These are phyloP conservation scores for Kryptolebias marmoratus DNA, from an alignment of 2,113 vertebrate species.

Conservation along the genomic window DNA sequence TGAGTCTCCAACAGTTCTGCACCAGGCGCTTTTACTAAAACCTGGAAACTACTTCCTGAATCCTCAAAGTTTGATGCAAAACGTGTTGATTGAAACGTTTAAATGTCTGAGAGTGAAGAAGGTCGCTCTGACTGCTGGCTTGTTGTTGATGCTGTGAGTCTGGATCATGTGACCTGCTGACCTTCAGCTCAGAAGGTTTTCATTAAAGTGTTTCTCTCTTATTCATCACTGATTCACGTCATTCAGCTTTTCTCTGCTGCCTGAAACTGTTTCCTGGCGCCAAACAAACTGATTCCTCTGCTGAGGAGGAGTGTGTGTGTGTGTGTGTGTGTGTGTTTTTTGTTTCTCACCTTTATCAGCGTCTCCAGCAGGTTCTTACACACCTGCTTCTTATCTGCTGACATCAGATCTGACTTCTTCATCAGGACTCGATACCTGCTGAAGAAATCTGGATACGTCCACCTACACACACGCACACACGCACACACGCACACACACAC, in stretches of 20 bases:
- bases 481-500: neutral
- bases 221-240: too few relatives aligned
- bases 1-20: too few relatives aligned
- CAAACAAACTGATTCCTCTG: neutral
- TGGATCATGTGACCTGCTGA: neutral
- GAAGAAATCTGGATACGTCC: slow-evolving; percentile 95
- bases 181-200: too few relatives aligned
- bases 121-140: neutral
- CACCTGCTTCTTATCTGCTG: slow-evolving; percentile 85
- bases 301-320: neutral
- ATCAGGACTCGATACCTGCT: slow-evolving; percentile 91
- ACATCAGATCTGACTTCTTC: slow-evolving; percentile 83
- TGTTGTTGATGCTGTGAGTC: neutral
- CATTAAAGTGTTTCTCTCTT: too few relatives aligned
- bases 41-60: too few relatives aligned
- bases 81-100: too few relatives aligned
- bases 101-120: too few relatives aligned
- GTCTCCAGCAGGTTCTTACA: slow-evolving; percentile 87
- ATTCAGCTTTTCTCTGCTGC: too few relatives aligned
- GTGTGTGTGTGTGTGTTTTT: neutral
- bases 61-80: too few relatives aligned
- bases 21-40: too few relatives aligned
- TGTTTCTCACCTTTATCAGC: slow-evolving; percentile 86
- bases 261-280: neutral
- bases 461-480: slow-evolving; percentile 76